Evolutionary conservation across 1,140 invertebrate species (phyloP).

Genomic region (Bombus superbus): DNA sequence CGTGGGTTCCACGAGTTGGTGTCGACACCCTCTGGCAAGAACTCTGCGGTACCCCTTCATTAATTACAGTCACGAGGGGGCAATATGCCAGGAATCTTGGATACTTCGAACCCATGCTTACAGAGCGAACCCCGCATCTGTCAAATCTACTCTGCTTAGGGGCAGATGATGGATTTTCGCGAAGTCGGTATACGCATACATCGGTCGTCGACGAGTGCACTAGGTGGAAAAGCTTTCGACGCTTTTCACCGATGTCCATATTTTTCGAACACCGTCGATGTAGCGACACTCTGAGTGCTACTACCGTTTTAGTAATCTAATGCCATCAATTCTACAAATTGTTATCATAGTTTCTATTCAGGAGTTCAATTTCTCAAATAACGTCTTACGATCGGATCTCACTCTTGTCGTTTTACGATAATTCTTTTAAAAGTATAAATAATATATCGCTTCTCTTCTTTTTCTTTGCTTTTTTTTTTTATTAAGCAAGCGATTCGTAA

Average conservation of each 20-base stretch:
- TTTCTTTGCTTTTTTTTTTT: neutral
- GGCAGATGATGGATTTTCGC: constrained; percentile 51
- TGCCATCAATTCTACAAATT: constrained; percentile 1
- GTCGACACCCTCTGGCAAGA: constrained; percentile 49
- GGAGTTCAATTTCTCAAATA: neutral
- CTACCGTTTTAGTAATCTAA: neutral
- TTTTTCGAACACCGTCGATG: neutral
- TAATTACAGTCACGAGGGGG: constrained; percentile 61
- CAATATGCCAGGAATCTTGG: constrained; percentile 67
- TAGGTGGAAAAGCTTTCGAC: constrained; percentile 35
- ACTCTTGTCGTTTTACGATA: neutral
- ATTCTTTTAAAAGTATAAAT: neutral
- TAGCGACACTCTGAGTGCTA: no score
- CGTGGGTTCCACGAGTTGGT: constrained; percentile 14
- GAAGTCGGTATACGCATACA: constrained; percentile 39
- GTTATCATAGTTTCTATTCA: neutral
- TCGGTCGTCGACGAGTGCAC: neutral
- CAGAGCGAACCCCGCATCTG: constrained; percentile 50
- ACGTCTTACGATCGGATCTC: neutral
- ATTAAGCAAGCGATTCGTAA: neutral
- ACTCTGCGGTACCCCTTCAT: constrained; percentile 56
- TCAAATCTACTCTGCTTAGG: constrained; percentile 34
- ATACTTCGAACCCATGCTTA: constrained; percentile 51
- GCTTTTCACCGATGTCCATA: constrained; percentile 8
- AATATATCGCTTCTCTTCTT: neutral